A percentile compares a stretch with the other conserved stretches of the same genome.
Evolutionary conservation across 2,113 vertebrate genomes (phyloP).

Genomic region (Salvelinus fontinalis): DNA sequence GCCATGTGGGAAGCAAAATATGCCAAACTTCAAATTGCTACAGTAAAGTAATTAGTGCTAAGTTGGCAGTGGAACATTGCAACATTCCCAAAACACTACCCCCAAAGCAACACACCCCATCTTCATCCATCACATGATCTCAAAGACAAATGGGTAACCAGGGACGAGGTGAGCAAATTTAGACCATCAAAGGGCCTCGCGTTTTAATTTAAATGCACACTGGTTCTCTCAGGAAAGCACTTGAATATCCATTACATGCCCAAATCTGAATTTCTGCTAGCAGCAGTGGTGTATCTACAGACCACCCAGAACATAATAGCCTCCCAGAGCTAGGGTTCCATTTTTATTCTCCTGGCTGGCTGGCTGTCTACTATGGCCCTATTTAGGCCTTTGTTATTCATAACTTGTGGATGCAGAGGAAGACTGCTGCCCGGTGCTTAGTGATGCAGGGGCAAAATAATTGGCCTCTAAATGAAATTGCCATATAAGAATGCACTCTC

Average conservation of each 20-base stretch:
- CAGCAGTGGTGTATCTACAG: constrained; percentile 9
- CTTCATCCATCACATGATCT: not conserved
- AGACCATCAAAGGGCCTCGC: constrained; percentile 25
- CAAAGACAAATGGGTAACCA: constrained; percentile 21
- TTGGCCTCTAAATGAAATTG: constrained; percentile 22
- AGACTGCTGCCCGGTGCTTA: not conserved
- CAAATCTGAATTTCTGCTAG: constrained; percentile 30
- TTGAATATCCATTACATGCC: constrained; percentile 40
- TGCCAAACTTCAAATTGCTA: too few relatives aligned
- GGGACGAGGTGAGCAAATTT: constrained; percentile 23
- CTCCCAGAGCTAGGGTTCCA: constrained; percentile 5
- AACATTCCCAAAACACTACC: too few relatives aligned
- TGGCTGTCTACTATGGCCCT: not conserved
- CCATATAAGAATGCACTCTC: not conserved
- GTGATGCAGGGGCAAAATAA: constrained; percentile 17
- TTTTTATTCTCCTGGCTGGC: not conserved
- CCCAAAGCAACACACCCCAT: not conserved
- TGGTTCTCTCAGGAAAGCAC: constrained; percentile 38
- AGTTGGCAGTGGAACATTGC: too few relatives aligned
- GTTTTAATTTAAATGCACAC: constrained; percentile 40
- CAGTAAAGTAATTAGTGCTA: too few relatives aligned
- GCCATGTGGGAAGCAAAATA: not conserved
- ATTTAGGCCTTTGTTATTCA: constrained; percentile 14
- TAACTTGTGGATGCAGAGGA: not conserved
- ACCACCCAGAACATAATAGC: constrained; percentile 35